These are phyloP conservation scores for Hoplias malabaricus DNA, from an alignment of 2,113 vertebrate species.

Conservation along the genomic window DNA sequence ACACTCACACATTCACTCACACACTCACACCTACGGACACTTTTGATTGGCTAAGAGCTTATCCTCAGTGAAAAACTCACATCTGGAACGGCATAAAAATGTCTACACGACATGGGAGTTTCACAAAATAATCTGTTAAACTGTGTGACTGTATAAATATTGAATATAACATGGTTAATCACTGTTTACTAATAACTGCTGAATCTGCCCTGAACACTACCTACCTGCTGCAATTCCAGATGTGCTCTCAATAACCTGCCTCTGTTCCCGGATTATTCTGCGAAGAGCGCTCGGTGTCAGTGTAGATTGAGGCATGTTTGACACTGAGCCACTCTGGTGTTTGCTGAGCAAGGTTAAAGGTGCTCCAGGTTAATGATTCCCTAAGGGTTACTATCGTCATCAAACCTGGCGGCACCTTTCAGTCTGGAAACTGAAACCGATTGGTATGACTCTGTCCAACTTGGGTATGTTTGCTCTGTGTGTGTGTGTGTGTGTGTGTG, in stretches of 20 bases:
- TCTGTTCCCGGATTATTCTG: conserved; percentile 31
- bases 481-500: too few species aligned
- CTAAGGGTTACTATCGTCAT: not conserved
- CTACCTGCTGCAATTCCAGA: conserved; percentile 52
- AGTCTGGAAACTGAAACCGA: not conserved
- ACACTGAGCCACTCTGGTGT: not conserved
- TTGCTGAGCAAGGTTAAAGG: not conserved
- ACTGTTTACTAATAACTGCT: too few species aligned
- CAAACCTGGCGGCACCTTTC: not conserved
- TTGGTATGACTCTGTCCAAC: not conserved
- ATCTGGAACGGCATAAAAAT: too few species aligned
- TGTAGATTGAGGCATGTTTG: conserved; percentile 21
- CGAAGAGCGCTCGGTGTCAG: conserved; percentile 41
- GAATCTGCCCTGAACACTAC: not conserved
- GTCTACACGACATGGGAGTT: too few species aligned
- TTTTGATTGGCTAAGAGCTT: too few species aligned
- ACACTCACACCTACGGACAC: too few species aligned
- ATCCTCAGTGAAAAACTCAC: too few species aligned
- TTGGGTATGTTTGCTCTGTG: too few species aligned
- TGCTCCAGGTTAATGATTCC: conserved; percentile 27
- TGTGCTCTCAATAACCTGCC: conserved; percentile 30
- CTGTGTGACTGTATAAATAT: too few species aligned
- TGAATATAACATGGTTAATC: too few species aligned
- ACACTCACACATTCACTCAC: too few species aligned
- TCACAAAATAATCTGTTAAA: too few species aligned